A percentile compares a stretch with the other conserved stretches of the same genome.
These are phyloP conservation scores for Vireo griseus DNA, from an alignment of 2,797 vertebrate species.

Conservation along the genomic window DNA sequence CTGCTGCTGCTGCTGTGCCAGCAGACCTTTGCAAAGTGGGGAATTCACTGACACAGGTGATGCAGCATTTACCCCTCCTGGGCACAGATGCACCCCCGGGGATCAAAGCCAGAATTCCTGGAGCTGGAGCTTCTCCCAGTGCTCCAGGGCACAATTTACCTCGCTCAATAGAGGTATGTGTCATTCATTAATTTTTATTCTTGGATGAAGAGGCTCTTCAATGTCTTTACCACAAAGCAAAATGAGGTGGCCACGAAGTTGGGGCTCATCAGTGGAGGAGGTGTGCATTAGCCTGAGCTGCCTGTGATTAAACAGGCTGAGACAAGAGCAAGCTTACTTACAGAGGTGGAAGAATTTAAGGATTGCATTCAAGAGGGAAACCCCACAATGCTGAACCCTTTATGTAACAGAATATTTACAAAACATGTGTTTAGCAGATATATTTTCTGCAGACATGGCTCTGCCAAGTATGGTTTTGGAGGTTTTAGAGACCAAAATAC, in stretches of 20 bases:
- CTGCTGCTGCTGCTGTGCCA: background rate
- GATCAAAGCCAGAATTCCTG: background rate
- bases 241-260: background rate
- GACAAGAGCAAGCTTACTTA: background rate
- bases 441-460: background rate
- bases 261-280: background rate
- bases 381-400: background rate
- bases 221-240: background rate
- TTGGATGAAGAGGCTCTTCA: background rate
- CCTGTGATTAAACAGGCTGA: background rate
- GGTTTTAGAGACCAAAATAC: background rate
- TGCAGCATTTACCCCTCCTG: background rate
- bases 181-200: background rate
- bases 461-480: background rate
- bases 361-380: background rate
- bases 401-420: background rate
- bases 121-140: background rate
- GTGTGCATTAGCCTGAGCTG: background rate
- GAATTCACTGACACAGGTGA: background rate
- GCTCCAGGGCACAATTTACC: background rate
- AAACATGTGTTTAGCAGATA: background rate
- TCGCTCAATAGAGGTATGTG: rapidly evolving
- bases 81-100: rapidly evolving
- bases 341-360: background rate
- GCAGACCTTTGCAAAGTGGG: background rate